Base-by-base conservation (phyloP, 2,797 vertebrate species). In the Oreochromis mossambicus region DNA sequence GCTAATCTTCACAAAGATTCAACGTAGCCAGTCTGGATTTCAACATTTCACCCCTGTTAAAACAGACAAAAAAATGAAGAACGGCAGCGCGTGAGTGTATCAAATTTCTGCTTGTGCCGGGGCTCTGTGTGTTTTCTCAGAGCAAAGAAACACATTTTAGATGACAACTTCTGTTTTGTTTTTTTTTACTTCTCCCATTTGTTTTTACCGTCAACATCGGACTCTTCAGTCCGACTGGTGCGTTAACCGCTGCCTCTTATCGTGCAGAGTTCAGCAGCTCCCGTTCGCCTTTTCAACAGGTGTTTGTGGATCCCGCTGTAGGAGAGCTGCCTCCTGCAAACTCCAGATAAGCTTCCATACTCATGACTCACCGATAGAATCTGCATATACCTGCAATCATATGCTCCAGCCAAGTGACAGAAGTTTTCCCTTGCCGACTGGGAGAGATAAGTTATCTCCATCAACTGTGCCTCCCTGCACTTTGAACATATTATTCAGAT, bases 291-390 rank as follows among this genome's bases (percentile, higher is more conserved):
- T 91, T 95, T 82, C 89, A 94, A 94, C 94, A 95, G 92, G 93
- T 95, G 93, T 87, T 88, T 87, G 90, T 79, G 83, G 88, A 91
- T 88, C 66, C 81, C 73, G 8, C 78, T 15, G 77, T 77, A 9
- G 83, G 78, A 84, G 66, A 79, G 76, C 41, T 4, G 75, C 73
- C 85, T 89, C 86, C 94, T 95, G 95, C 92, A 92, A 79, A 88
- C 76, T 87, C 86, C 90, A 84, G 95, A 96, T 96, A 96, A 96
- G 94, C 91, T 56, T 51, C 63, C 21, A 1, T 46, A 51, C 84
- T 86, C 86, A 2, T 14, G 51, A 68, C 83, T 83, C 79, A 66
- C 81, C 77, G 92, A 95, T 94, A 87, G 84, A 92, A 94, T 95
- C 94, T 91, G 88, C 87, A 88, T 88, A 84, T 86, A 93, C 89